Evolutionary conservation across 2,797 vertebrate genomes (phyloP).

Genomic region (Sebastes minor): DNA sequence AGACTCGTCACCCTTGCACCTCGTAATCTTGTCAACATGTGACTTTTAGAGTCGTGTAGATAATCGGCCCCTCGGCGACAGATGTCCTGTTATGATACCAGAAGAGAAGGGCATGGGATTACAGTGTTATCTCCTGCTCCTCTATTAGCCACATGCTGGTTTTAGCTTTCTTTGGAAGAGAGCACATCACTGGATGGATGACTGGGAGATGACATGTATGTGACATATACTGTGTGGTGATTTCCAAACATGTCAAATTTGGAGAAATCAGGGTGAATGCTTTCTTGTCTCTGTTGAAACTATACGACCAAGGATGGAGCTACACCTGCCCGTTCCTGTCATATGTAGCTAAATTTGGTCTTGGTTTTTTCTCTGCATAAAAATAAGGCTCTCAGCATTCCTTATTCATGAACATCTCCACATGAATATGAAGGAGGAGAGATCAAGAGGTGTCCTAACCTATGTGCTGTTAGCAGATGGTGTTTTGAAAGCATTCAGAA

Average conservation of each 20-base stretch:
- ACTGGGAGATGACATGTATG: neutral
- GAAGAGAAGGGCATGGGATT: constrained; percentile 44
- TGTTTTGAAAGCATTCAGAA: constrained; percentile 14
- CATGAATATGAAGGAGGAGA: constrained; percentile 8
- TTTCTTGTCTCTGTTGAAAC: neutral
- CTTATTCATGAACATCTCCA: constrained; percentile 14
- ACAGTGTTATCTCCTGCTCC: constrained; percentile 26
- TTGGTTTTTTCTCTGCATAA: neutral
- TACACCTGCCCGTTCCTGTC: neutral
- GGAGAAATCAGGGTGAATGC: neutral
- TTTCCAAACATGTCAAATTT: neutral
- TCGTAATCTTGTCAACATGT: constrained; percentile 70
- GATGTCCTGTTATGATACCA: constrained; percentile 57
- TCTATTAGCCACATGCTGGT: constrained; percentile 13
- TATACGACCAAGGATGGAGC: neutral
- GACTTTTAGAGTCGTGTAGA: constrained; percentile 55
- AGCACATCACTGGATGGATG: neutral
- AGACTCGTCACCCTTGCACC: constrained; percentile 53
- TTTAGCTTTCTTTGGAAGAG: constrained; percentile 10
- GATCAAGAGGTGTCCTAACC: constrained; percentile 13
- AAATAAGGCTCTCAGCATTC: constrained; percentile 15
- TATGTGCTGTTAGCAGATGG: constrained; percentile 15
- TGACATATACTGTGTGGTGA: neutral
- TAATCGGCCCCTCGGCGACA: constrained; percentile 61
- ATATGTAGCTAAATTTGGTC: neutral